A percentile compares a stretch with the other conserved stretches of the same genome.
phyloP scores from a whole-genome alignment of 2,888 invertebrate species.

The Holacanthella duospinosa region DNA sequence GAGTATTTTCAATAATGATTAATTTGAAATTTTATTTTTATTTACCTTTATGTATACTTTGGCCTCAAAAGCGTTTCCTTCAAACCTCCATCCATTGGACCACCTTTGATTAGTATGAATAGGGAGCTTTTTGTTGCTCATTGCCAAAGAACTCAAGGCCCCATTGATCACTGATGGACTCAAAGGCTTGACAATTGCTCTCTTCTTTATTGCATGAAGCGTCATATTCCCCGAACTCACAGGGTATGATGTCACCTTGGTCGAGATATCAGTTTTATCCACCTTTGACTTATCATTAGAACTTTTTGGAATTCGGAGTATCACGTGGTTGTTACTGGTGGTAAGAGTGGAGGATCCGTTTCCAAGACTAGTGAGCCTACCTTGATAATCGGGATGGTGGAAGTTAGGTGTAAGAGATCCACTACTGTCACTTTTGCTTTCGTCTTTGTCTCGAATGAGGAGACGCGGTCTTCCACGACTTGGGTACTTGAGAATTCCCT shows the following conservation, averaged over 20 bases:
- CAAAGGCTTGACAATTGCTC: conserved; percentile 34
- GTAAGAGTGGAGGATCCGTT: conserved; percentile 8
- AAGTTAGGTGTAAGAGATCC: background rate
- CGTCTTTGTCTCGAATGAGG: conserved; percentile 17
- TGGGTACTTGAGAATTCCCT: background rate
- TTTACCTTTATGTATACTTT: conserved; percentile 81
- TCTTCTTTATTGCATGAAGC: conserved; percentile 32
- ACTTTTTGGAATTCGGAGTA: conserved; percentile 3
- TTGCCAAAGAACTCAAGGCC: conserved; percentile 22
- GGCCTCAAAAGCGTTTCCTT: conserved; percentile 68
- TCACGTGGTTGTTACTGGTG: conserved; percentile 8
- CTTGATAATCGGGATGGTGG: background rate
- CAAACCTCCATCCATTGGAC: conserved; percentile 90
- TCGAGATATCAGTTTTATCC: background rate
- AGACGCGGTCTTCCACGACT: conserved; percentile 20
- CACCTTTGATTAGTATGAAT: conserved; percentile 49
- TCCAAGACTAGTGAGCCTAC: background rate
- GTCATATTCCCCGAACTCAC: conserved; percentile 21
- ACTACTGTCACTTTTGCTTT: conserved; percentile 13
- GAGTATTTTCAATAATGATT: conserved; percentile 1
- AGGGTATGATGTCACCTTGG: background rate
- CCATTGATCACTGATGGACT: conserved; percentile 33
- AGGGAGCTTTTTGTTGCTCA: conserved; percentile 14
- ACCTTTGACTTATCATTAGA: background rate
- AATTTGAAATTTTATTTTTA: conserved; percentile 47